Percentiles rank a stretch among this genome's conserved stretches.
phyloP scores from a whole-genome alignment of 2,888 invertebrate species.

The Hipparchia sbordonii region DNA sequence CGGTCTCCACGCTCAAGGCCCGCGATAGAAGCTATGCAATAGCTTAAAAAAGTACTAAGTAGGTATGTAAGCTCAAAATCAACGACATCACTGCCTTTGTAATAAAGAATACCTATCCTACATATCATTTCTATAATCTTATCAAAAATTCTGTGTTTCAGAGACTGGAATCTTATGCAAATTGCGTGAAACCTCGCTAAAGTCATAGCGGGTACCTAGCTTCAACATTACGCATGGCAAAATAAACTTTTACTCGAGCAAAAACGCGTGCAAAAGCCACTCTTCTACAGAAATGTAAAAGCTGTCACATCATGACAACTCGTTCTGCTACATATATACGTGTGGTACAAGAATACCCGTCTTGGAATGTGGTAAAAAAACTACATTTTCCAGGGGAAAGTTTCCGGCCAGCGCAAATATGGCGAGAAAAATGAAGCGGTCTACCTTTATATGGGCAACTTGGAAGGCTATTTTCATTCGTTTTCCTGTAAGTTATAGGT shows the following conservation, averaged over 20 bases:
- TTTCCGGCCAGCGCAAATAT: slow-evolving; percentile 4
- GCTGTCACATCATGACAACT: slow-evolving; percentile 9
- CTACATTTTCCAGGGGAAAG: slow-evolving; percentile 33
- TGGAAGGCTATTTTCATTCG: slow-evolving; percentile 33
- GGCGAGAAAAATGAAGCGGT: slow-evolving; percentile 29
- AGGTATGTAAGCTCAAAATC: too few relatives aligned
- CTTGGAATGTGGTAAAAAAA: slow-evolving; percentile 32
- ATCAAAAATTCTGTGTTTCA: too few relatives aligned
- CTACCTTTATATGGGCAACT: slow-evolving; percentile 16
- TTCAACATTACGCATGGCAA: too few relatives aligned
- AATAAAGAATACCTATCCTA: too few relatives aligned
- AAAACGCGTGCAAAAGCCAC: not conserved
- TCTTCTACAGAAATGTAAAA: slow-evolving; percentile 14
- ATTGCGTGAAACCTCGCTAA: too few relatives aligned
- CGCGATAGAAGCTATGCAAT: too few relatives aligned
- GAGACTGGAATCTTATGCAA: too few relatives aligned
- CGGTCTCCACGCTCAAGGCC: too few relatives aligned
- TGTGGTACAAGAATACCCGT: slow-evolving; percentile 1
- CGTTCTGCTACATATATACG: slow-evolving; percentile 17
- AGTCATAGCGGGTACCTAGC: too few relatives aligned
- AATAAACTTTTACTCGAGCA: slow-evolving; percentile 3
- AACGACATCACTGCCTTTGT: too few relatives aligned
- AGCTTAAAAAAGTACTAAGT: too few relatives aligned
- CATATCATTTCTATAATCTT: too few relatives aligned
- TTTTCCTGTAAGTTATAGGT: slow-evolving; percentile 12